Evolutionary conservation across 2,797 vertebrate species (phyloP).

Genomic region (Enteromius afrohamiltoni): DNA sequence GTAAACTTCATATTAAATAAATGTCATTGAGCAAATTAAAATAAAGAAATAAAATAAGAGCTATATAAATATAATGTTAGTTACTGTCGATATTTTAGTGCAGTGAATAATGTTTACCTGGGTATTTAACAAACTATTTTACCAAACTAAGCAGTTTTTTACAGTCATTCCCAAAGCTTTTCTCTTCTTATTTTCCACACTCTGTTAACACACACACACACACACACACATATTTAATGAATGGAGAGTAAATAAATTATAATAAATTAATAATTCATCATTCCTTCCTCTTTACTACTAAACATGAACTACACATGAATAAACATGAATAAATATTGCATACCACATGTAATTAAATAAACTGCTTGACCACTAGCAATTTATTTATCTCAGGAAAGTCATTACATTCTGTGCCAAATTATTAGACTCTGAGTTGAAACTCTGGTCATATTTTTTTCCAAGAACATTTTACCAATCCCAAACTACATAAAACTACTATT

Average conservation of each 20-base stretch:
- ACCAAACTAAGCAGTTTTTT: background rate
- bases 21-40: background rate
- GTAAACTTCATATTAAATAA: background rate
- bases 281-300: no score
- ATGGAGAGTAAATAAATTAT: background rate
- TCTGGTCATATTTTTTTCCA: no score
- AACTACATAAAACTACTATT: no score
- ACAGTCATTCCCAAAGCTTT: background rate
- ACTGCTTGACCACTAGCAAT: no score
- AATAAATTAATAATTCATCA: no score
- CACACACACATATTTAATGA: background rate
- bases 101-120: background rate
- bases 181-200: background rate
- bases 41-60: background rate
- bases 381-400: no score
- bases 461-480: no score
- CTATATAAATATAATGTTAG: background rate
- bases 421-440: no score
- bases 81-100: background rate
- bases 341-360: no score
- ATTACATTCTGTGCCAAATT: no score
- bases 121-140: background rate
- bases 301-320: no score
- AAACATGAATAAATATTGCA: no score
- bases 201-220: background rate